Evolutionary conservation across 37 sponge, comb jelly and placozoan genomes (phyloP), one percentile per base, ranked within the genome.

Genomic region (Halichondria panicea): DNA sequence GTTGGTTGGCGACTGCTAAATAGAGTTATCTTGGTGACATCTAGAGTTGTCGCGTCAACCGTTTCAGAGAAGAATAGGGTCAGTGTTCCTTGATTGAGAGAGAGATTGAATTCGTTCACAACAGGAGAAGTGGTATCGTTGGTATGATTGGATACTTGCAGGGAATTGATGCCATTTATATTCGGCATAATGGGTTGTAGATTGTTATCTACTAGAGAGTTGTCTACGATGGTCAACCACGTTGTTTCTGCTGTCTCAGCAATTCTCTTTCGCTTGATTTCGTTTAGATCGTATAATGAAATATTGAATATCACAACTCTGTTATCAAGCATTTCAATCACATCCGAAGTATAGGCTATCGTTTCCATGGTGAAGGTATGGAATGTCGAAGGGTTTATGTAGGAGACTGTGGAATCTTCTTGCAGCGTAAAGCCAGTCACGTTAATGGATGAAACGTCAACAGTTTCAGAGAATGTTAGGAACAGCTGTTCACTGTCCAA

Each of bases 381-480:
- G 55, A 59, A 86, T 35, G 70, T 24, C 65, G 76, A 79, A 6
- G 78, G 55, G 57, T 95, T 41, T 43, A 45, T 42, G 12, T 88
- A 71, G 64, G 71, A 74, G 11, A 95, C 87, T 40, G 82, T 79
- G n/a, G 85, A 86, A 27, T 85, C 68, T 7, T 36, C 43, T 61
- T 95, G 96, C 32, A 95, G 70, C 5, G 63, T 73, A 24, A 95
- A 87, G 18, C 43, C 25, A 25, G 82, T 53, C 18, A 91, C 64
- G 54, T 75, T 24, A 33, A 95, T 73, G 13, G 80, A 67, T 25
- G 89, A 88, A 8, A 95, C 87, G 78, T 91, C 89, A 32, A 95
- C 87, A 13, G 89, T 95, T 50, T 95, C 96, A 34, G 79, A 82
- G 77, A 95, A 95, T 9, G 92, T 91, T 15, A 95, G 52, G 36